Conservation (phyloP, 2,797 vertebrate species). For the Telmatherina bonti region DNA sequence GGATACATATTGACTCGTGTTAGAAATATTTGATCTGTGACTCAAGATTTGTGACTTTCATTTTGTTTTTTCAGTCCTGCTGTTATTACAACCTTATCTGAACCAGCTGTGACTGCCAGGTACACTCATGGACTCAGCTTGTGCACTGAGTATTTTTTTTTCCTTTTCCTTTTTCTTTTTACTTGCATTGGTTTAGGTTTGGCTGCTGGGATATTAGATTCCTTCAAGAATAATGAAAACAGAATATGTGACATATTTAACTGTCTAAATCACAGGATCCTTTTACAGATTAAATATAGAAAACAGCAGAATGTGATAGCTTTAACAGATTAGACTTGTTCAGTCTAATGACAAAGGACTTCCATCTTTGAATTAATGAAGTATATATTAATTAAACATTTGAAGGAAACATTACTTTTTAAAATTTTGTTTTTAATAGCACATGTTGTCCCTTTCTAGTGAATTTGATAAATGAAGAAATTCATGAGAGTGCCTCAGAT, state of each 20-base stretch:
- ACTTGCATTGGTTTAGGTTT: neutral
- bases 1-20: too few relatives aligned
- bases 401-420: neutral
- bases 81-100: neutral
- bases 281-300: constrained; percentile 9
- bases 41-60: too few relatives aligned
- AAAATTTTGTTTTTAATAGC: constrained; percentile 21
- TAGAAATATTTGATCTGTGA: too few relatives aligned
- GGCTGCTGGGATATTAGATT: neutral
- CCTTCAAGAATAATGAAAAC: neutral
- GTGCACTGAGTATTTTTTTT: neutral
- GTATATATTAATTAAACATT: neutral
- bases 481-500: constrained; percentile 36
- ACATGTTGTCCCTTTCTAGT: constrained; percentile 10
- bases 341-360: neutral
- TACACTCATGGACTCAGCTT: neutral
- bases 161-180: too few relatives aligned
- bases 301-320: too few relatives aligned
- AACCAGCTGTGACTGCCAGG: neutral
- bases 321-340: neutral
- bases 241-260: neutral
- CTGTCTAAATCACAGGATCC: neutral
- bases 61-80: too few relatives aligned
- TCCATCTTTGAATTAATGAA: neutral
- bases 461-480: constrained; percentile 32